phyloP scores from a whole-genome alignment of 2,888 invertebrate species.

The Dolomedes plantarius region DNA sequence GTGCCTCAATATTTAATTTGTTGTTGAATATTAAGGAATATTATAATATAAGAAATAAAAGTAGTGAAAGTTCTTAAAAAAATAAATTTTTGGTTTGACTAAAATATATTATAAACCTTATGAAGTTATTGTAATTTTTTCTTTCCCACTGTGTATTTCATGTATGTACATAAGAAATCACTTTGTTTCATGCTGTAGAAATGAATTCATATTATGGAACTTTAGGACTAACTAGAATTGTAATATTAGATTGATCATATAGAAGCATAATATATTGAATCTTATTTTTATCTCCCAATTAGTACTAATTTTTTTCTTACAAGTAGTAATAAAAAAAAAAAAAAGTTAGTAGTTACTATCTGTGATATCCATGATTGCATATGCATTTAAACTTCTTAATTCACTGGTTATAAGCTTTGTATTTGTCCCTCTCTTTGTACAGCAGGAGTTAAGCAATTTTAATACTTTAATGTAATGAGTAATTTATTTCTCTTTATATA shows the following conservation, averaged over 20 bases:
- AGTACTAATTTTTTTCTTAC: no score
- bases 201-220: not conserved
- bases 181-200: not conserved
- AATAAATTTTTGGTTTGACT: no score
- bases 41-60: no score
- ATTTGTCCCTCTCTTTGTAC: not conserved
- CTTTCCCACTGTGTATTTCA: no score
- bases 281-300: no score
- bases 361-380: constrained; percentile 1
- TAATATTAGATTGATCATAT: no score
- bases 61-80: no score
- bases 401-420: not conserved
- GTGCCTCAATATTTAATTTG: not conserved
- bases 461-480: no score
- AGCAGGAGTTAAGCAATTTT: not conserved
- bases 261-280: no score
- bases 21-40: not conserved
- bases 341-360: not conserved
- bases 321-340: not conserved
- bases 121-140: no score
- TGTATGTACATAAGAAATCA: not conserved
- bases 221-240: not conserved
- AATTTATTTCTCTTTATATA: no score
- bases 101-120: no score
- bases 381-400: not conserved